Evolutionary conservation across 2,888 invertebrate species (phyloP), one percentile per base, ranked within the genome.

Genomic region (Caenorhabditis imperialis): DNA sequence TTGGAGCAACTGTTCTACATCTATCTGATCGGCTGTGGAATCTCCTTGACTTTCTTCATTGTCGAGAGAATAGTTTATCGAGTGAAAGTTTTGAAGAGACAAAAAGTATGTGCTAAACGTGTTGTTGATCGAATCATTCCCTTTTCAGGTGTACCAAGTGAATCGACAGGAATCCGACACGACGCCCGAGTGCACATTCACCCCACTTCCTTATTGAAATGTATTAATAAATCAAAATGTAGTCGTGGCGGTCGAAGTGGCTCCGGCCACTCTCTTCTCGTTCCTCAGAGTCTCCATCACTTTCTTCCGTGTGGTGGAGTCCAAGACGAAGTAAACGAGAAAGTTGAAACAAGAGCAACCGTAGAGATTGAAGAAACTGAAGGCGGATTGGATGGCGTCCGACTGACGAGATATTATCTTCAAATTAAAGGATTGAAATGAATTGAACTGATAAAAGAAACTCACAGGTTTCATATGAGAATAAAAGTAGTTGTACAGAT

Each of bases 1-100:
- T 27, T 80, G 37, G 78, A 78, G 38, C 78, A 80, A 51, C 48
- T 80, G 16, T 80, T 80, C 40, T 71, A 62, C 35, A 77, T 75
- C 35, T 80, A 67, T 57, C 18, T 75, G 33, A 61, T 75, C 33
- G 75, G 75, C 12, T 60, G 57, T 22, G 75, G 62, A 14, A 38
- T 75, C 2, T 61, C 75, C 1, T 12, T 67, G 10, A 33, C 48
- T 12, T 54, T 61, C 14, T 78, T 78, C 22, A 18, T 67, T 3
- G 35, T 67, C 10, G 77, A 78, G 38, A 60, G 44, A n/a, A n/a
- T 71, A 10, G 71, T 58, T 33, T 62, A 47, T 48, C 23, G 63
- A 42, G 14, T 75, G 3, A 51, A 40, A 30, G 48, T 62, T 1
- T 3, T 69, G n/a, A 62, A 70, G 22, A 62, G 65, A 47, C 69